Evolutionary conservation across 2,113 vertebrate species (phyloP), one percentile per base, ranked within the genome.

Genomic region (Eulacestoma nigropectus): DNA sequence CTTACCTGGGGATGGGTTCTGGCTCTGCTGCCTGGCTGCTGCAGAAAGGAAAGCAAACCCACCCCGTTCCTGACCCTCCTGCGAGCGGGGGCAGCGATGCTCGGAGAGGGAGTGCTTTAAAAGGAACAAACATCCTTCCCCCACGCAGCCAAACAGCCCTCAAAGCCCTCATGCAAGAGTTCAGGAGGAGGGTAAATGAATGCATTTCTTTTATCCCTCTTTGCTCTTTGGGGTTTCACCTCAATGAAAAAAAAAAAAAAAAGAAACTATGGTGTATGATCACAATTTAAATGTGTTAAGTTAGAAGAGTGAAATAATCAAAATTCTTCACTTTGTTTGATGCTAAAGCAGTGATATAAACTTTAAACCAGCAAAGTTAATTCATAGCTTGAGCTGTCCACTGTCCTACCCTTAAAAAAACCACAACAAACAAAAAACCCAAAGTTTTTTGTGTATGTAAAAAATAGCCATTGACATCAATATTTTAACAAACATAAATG

Each of bases 381-480:
- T 0, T n/a, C 41, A 33, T 4, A 35, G 11, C 55, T 74, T 4
- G 1, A 59, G 64, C 39, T 35, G 22, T 41, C 13, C 37, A 41
- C 33, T 22, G 4, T 6, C 35, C 37, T 21, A 8, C 14, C 30
- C 26, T 67, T 13, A 6, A 42, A 57, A 53, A 52, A 23, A 4
- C 15, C 35, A 30, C 53, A 33, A 39, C 9, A 75, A 72, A 63
- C 21, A 35, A 22, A 42, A 39, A 18, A 0, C 9, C 10, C 17
- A 1, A 16, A 4, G 4, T 1, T 49, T 39, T 53, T 26, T 15
- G 3, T 18, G 5, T 6, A 7, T 5, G 3, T 19, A n/a, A 49
- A 73, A 67, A 67, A 19, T 9, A 19, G 10, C 39, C 52, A 41
- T 72, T 37, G 37, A 3, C 44, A 60, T 62, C 7, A 20, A 20